Conservation (phyloP, 2,797 vertebrate genomes). For the Babyrousa celebensis region DNA sequence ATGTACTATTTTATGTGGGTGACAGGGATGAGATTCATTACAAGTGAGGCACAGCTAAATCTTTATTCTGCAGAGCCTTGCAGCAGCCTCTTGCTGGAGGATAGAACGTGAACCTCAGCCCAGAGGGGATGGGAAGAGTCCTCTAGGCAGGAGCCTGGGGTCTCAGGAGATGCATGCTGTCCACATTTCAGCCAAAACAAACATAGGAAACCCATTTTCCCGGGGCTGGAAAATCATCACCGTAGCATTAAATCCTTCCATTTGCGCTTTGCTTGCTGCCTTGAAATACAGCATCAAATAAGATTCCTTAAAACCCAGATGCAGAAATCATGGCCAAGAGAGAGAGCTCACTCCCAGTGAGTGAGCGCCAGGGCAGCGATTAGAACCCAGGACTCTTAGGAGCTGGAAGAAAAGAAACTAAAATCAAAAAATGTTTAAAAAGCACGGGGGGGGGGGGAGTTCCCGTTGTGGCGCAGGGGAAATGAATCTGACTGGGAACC, state of each 20-base stretch:
- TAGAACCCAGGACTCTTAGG: background rate
- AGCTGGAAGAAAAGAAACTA: background rate
- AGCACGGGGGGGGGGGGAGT: no score
- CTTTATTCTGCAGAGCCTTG: conserved; percentile 15
- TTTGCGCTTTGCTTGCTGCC: conserved; percentile 42
- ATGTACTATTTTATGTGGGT: conserved; percentile 53
- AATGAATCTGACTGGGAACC: no score
- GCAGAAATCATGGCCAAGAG: background rate
- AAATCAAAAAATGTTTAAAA: background rate
- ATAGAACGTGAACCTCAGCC: background rate
- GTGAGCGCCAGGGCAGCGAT: accelerated
- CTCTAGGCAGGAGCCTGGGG: background rate
- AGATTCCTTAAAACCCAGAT: conserved; percentile 58
- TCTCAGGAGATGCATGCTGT: background rate
- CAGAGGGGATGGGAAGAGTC: background rate
- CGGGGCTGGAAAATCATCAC: background rate
- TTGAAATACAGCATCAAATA: background rate
- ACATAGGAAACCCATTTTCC: background rate
- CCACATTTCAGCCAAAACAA: background rate
- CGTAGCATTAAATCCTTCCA: conserved; percentile 2
- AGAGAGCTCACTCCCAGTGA: background rate
- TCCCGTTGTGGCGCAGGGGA: no score
- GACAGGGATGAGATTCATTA: conserved; percentile 56
- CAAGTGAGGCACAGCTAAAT: conserved; percentile 23
- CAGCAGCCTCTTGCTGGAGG: background rate